Base-by-base conservation (phyloP, 2,113 vertebrate species). In the Neoarius graeffei region DNA sequence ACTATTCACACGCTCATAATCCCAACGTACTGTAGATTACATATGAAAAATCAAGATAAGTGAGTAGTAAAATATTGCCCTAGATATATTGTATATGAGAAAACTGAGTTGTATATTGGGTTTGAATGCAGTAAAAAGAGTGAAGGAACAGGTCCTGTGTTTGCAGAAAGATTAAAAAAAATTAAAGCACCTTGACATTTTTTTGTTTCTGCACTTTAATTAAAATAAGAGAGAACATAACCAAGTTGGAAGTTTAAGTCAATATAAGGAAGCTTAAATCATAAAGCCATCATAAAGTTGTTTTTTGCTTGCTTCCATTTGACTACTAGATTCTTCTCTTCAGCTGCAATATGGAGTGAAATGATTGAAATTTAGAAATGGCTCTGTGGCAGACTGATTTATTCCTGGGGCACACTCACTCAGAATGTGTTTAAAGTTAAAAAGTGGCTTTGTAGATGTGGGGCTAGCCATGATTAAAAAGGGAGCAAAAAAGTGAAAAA, bases 401-500 rank as follows among this genome's bases (percentile, higher is more conserved):
- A 85, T 67, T 54, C 76, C 67, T 59, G 57, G 0, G 25, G 57
- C 52, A 60, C 25, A 42, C 30, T 17, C 67, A 35, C 35, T 89
- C 30, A 76, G 52, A n/a, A 20, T 27, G 10, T 71, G 23, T 52
- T n/a, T 1, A 52, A 76, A 52, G 52, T 27, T 67, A 10, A 74
- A 74, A 25, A 48, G 30, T 35, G 57, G 76, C n/a, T 52, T 42
- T 71, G 48, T 48, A 66, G 17, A 5, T 10, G 52, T 25, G n/a
- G 23, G 20, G 7, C 30, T 74, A 52, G 30, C 52, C 57, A 8
- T 62, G 50, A 84, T 69, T 88, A 25, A 92, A 84, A 90, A 30
- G 50, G 42, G 56, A 83, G 5, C 27, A 77, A 86, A 59, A 76
- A 90, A 20, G 7, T 23, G 1, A 23, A 76, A 48, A 50, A 42